Conservation (phyloP, 2,113 vertebrate genomes). For the Hymenochirus boettgeri region DNA sequence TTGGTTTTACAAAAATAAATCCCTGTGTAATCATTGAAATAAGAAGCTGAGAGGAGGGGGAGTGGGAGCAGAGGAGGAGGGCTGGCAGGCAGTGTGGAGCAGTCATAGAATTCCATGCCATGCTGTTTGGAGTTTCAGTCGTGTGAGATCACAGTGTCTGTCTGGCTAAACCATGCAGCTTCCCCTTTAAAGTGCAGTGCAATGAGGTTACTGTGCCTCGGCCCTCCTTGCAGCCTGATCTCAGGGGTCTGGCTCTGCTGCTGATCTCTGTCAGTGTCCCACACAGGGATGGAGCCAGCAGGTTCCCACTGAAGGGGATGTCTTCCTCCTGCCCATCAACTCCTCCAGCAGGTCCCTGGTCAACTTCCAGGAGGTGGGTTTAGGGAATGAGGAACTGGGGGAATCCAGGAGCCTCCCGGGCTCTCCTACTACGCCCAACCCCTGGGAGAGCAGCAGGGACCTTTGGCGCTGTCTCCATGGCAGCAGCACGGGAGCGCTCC, state of each 20-base stretch:
- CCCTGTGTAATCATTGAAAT: slow-evolving; percentile 21
- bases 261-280: slow-evolving; percentile 69
- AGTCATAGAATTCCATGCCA: slow-evolving; percentile 13
- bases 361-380: slow-evolving; percentile 74
- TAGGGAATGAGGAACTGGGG: slow-evolving; percentile 49
- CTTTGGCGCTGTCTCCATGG: slow-evolving; percentile 3
- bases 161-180: slow-evolving; percentile 27
- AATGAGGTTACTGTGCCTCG: slow-evolving; percentile 32
- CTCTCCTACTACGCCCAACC: slow-evolving; percentile 23
- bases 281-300: slow-evolving; percentile 62
- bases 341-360: slow-evolving; percentile 74
- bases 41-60: slow-evolving; percentile 12
- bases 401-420: slow-evolving; percentile 6
- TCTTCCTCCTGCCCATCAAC: slow-evolving; percentile 79
- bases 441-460: slow-evolving; percentile 31
- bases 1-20: too few species aligned
- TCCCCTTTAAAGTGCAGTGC: slow-evolving; percentile 22
- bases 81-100: slow-evolving; percentile 35
- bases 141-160: slow-evolving; percentile 1
- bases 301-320: slow-evolving; percentile 66
- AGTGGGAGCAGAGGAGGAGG: slow-evolving; percentile 20
- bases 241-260: slow-evolving; percentile 56
- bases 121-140: slow-evolving; percentile 14
- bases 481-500: slow-evolving; percentile 56
- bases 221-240: slow-evolving; percentile 32